Conservation (phyloP, 2,888 invertebrate species). For the Agonopterix heracliana region DNA sequence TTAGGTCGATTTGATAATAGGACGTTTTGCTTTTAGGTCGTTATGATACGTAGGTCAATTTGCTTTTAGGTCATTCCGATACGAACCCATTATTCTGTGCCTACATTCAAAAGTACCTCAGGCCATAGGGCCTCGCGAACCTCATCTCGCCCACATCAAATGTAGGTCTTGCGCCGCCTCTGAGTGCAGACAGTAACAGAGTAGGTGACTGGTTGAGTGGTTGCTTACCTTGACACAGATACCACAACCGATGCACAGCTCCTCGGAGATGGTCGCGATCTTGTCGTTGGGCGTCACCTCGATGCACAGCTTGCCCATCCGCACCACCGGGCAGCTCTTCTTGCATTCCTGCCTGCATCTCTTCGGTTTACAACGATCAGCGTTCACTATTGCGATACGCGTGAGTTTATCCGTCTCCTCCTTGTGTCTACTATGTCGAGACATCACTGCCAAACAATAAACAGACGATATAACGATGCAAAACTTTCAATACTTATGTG, state of each 20-base stretch:
- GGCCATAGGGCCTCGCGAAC: no score
- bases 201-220: no score
- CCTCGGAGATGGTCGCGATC: conserved; percentile 97
- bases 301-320: conserved; percentile 99
- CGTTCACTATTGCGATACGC: conserved; percentile 97
- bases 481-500: conserved; percentile 48
- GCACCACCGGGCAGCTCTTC: conserved; percentile 97
- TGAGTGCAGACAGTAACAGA: no score
- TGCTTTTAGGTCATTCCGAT: no score
- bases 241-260: conserved; percentile 99
- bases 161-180: no score
- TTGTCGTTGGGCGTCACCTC: conserved; percentile 97
- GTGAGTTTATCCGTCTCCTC: conserved; percentile 96
- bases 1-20: no score
- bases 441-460: conserved; percentile 53
- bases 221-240: conserved; percentile 95
- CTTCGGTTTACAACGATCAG: conserved; percentile 99
- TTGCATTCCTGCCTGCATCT: conserved; percentile 99
- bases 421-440: conserved; percentile 79
- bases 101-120: no score
- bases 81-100: no score
- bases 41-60: no score
- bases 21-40: no score
- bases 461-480: conserved; percentile 13
- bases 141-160: no score